Evolutionary conservation across 2,888 invertebrate species (phyloP).

Genomic region (Synergus gifuensis): DNA sequence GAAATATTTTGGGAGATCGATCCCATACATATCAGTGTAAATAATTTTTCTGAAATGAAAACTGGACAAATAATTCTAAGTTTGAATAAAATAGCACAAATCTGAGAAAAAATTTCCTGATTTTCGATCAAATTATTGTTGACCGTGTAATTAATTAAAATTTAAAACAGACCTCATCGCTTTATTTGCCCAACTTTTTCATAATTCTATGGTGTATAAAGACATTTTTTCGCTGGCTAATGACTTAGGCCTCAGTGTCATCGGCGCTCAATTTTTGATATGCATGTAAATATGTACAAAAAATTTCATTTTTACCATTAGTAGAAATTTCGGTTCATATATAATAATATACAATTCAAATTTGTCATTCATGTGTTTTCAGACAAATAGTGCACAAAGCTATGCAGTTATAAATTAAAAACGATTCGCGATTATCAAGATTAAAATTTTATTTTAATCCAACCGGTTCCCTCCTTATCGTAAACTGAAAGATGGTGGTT

Average conservation of each 20-base stretch:
- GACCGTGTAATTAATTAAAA: neutral
- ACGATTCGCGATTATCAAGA: neutral
- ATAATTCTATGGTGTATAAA: neutral
- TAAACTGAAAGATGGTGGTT: neutral
- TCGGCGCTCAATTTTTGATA: conserved; percentile 6
- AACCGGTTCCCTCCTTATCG: neutral
- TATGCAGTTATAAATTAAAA: neutral
- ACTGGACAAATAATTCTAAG: neutral
- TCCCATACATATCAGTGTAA: neutral
- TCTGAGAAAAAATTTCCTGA: neutral
- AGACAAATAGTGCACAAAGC: neutral
- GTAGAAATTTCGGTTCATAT: neutral
- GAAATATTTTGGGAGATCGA: neutral
- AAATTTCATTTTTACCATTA: neutral
- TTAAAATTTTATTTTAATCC: neutral
- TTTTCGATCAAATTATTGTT: neutral
- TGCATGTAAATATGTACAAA: neutral
- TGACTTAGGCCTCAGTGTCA: neutral
- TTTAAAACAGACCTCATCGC: neutral
- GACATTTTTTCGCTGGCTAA: neutral
- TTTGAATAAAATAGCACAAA: neutral
- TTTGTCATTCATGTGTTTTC: neutral
- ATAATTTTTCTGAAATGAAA: neutral
- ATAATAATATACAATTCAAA: neutral
- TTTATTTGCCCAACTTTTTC: neutral